A percentile compares a stretch with the other conserved stretches of the same genome.
Conservation (phyloP, 2,888 invertebrate species). For the Drosophila peninsularis region DNA sequence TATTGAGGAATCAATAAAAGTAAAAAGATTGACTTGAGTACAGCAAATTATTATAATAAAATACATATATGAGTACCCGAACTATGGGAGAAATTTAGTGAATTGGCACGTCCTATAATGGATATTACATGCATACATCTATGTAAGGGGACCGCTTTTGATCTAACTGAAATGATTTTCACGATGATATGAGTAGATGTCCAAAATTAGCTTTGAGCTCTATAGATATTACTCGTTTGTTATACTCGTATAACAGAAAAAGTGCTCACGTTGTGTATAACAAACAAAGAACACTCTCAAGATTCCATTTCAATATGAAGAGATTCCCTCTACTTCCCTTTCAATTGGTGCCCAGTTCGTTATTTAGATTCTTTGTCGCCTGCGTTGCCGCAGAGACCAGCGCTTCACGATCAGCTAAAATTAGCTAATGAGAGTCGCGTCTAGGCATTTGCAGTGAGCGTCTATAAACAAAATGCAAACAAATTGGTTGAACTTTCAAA, state of each 20-base stretch:
- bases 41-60: not conserved
- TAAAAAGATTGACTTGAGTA: not conserved
- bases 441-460: constrained; percentile 20
- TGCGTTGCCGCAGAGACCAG: constrained; percentile 36
- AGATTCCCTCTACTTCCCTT: not conserved
- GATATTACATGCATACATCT: not conserved
- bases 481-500: constrained; percentile 50
- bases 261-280: too few relatives aligned
- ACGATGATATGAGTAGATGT: too few relatives aligned
- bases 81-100: not conserved
- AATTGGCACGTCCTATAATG: not conserved
- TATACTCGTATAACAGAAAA: not conserved
- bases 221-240: too few relatives aligned
- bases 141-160: not conserved
- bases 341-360: not conserved
- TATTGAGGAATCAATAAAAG: constrained; percentile 15
- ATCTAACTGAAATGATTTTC: too few relatives aligned
- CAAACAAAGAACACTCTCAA: not conserved
- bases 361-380: constrained; percentile 35
- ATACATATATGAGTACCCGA: not conserved
- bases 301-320: too few relatives aligned
- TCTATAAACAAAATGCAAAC: constrained; percentile 45
- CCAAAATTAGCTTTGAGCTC: too few relatives aligned
- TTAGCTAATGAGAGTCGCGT: constrained; percentile 44
- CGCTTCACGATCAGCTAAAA: constrained; percentile 42